Percentiles rank a stretch among this genome's conserved stretches.
phyloP scores from a whole-genome alignment of 2,797 vertebrate genomes.

The Tadarida brasiliensis region DNA sequence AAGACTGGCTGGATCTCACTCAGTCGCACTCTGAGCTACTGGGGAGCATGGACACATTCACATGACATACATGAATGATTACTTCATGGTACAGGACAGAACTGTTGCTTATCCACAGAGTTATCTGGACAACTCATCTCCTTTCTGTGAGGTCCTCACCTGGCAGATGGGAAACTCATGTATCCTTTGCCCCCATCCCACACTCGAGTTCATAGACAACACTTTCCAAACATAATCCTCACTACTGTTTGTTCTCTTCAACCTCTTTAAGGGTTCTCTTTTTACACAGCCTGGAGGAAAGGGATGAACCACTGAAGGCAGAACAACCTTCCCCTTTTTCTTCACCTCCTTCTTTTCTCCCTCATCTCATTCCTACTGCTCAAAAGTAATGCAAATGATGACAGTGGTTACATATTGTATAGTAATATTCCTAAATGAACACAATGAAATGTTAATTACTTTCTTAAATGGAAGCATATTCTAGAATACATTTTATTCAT shows the following conservation, averaged over 20 bases:
- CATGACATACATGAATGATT: background rate
- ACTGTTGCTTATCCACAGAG: background rate
- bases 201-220: background rate
- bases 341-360: background rate
- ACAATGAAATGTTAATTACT: background rate
- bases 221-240: background rate
- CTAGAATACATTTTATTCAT: constrained; percentile 31
- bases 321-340: background rate
- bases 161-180: background rate
- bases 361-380: background rate
- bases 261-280: background rate
- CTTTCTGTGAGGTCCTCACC: background rate
- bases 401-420: background rate
- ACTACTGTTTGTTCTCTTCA: background rate
- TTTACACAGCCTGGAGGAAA: background rate
- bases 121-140: background rate
- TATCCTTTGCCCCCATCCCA: background rate
- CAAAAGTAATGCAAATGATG: background rate
- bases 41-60: background rate
- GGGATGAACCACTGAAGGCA: background rate
- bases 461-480: constrained; percentile 13
- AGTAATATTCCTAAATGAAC: background rate
- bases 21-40: background rate
- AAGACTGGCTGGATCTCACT: background rate
- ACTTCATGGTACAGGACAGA: background rate